Evolutionary conservation across 2,797 vertebrate genomes (phyloP).

Genomic region (Prunella strophiata): DNA sequence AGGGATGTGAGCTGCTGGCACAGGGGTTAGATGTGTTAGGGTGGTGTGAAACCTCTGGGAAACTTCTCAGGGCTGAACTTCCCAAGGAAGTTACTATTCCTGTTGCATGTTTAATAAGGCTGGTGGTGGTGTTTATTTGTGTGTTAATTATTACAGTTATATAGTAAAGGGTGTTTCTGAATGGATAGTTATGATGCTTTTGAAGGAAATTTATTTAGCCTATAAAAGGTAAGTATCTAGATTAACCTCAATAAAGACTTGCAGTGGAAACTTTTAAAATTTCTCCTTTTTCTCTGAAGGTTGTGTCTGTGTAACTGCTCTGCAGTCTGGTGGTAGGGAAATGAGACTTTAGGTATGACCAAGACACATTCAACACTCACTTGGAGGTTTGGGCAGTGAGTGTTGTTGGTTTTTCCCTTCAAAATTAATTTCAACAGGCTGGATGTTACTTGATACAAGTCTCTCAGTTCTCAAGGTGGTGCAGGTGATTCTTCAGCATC

Average conservation of each 20-base stretch:
- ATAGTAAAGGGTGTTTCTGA: neutral
- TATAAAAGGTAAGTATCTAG: neutral
- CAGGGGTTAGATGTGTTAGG: neutral
- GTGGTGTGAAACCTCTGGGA: neutral
- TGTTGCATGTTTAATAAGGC: neutral
- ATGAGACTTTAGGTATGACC: neutral
- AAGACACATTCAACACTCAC: neutral
- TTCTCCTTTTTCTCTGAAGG: neutral
- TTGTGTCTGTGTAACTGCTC: neutral
- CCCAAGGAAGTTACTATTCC: no score
- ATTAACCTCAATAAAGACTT: neutral
- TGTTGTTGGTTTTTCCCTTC: neutral
- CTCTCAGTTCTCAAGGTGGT: neutral
- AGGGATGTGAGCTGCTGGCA: neutral
- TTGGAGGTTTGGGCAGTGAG: neutral
- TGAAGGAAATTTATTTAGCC: neutral
- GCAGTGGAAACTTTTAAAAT: neutral
- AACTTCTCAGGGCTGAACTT: neutral
- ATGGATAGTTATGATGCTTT: accelerated
- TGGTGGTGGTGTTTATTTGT: neutral
- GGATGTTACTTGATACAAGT: neutral
- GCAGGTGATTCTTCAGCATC: neutral
- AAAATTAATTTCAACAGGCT: neutral
- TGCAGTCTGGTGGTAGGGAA: neutral
- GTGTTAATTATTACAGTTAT: accelerated